Percentiles rank a stretch among this genome's conserved stretches.
Evolutionary conservation across 2,888 invertebrate genomes (phyloP).

Genomic region (Muschampia plurimacula): DNA sequence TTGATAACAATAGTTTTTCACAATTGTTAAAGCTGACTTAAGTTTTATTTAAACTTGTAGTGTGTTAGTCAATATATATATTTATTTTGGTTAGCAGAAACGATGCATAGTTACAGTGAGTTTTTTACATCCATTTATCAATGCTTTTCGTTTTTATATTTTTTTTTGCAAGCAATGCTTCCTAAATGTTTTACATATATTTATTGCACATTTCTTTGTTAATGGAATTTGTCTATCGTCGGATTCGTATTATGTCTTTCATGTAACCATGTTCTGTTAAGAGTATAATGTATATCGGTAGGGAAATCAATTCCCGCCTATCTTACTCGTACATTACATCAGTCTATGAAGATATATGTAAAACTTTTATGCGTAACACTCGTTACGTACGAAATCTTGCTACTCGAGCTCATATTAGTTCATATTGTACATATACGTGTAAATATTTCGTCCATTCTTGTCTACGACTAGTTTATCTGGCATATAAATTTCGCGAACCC

Average conservation of each 20-base stretch:
- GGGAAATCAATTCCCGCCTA: neutral
- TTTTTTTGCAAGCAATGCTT: too few relatives aligned
- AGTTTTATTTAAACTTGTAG: too few relatives aligned
- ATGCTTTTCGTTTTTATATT: too few relatives aligned
- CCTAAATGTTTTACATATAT: neutral
- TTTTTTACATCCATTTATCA: too few relatives aligned
- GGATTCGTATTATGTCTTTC: neutral
- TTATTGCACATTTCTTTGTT: neutral
- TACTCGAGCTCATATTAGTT: neutral
- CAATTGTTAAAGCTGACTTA: too few relatives aligned
- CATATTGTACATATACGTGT: neutral
- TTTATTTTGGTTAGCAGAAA: too few relatives aligned
- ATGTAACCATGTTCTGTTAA: neutral
- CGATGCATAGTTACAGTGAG: too few relatives aligned
- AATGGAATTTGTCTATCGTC: neutral
- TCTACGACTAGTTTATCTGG: conserved; percentile 11
- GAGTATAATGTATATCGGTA: neutral
- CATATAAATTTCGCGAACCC: conserved; percentile 20
- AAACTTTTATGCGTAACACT: neutral
- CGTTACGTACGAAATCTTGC: conserved; percentile 3
- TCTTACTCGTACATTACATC: neutral
- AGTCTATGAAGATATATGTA: neutral
- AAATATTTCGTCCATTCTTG: neutral
- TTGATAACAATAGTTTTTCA: too few relatives aligned
- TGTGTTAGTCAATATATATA: too few relatives aligned